A percentile compares a stretch with the other conserved stretches of the same genome.
Evolutionary conservation across 1,140 invertebrate genomes (phyloP).

Genomic region (Phymorhynchus buccinoides): DNA sequence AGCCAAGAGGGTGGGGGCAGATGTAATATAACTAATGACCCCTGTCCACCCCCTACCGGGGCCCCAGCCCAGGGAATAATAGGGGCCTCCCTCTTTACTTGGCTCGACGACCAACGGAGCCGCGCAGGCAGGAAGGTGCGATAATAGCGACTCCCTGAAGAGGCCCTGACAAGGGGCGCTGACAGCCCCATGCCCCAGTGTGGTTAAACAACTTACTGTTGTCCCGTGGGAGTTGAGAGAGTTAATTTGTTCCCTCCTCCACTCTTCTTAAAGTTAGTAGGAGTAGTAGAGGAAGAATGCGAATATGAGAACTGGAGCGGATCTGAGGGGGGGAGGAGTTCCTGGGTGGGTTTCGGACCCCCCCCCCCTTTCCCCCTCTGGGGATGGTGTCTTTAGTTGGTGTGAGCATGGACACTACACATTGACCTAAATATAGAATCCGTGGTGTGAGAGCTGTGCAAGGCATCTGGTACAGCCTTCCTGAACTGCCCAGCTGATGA

Average conservation of each 20-base stretch:
- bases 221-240: slow-evolving; percentile 1
- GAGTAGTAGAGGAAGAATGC: too few species aligned
- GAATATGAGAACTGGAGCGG: too few species aligned
- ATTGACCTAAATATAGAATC: too few species aligned
- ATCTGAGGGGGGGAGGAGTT: background rate
- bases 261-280: background rate
- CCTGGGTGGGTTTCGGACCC: too few species aligned
- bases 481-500: too few species aligned
- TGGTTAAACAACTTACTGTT: slow-evolving; percentile 29
- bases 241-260: slow-evolving; percentile 22
- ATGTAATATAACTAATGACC: slow-evolving; percentile 36
- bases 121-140: slow-evolving; percentile 9
- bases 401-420: background rate
- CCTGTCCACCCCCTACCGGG: slow-evolving; percentile 22
- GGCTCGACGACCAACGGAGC: background rate
- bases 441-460: too few species aligned
- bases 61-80: slow-evolving; percentile 10
- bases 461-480: too few species aligned
- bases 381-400: too few species aligned
- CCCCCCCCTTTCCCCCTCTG: too few species aligned
- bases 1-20: slow-evolving; percentile 17
- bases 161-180: slow-evolving; percentile 19
- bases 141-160: slow-evolving; percentile 30
- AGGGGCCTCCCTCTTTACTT: background rate
- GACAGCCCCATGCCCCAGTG: slow-evolving; percentile 15